Percentiles rank a stretch among this genome's conserved stretches.
Evolutionary conservation across 2,888 invertebrate species (phyloP).

Genomic region (Eilema griseolum): DNA sequence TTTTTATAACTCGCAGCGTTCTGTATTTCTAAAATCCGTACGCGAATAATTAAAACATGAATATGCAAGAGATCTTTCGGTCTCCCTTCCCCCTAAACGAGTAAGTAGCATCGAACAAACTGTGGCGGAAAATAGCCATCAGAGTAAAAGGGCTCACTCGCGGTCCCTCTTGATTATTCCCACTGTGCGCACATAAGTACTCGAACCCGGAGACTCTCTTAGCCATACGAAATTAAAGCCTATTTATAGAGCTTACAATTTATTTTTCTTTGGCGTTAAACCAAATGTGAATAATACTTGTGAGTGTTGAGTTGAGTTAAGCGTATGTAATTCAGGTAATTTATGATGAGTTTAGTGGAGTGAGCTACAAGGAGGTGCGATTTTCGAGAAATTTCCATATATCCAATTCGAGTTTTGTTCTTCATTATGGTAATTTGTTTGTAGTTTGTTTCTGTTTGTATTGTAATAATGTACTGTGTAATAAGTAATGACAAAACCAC

Average conservation of each 20-base stretch:
- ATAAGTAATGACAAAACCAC: no score
- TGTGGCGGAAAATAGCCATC: constrained; percentile 58
- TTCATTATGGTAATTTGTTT: neutral
- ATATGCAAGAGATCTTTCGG: constrained; percentile 41
- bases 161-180: constrained; percentile 66
- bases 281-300: constrained; percentile 27
- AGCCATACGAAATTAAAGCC: constrained; percentile 46
- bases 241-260: constrained; percentile 41
- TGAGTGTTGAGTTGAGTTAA: constrained; percentile 39
- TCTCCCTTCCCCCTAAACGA: constrained; percentile 42
- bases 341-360: constrained; percentile 43
- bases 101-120: constrained; percentile 39
- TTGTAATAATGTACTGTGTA: no score
- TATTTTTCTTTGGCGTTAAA: constrained; percentile 40
- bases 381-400: neutral
- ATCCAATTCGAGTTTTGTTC: neutral
- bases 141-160: constrained; percentile 56
- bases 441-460: neutral
- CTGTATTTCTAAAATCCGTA: constrained; percentile 16
- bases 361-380: constrained; percentile 22
- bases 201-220: constrained; percentile 40
- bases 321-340: constrained; percentile 39
- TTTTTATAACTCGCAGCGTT: neutral
- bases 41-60: constrained; percentile 40
- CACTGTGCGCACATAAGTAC: constrained; percentile 50